Evolutionary conservation across 2,888 invertebrate species (phyloP), one percentile per base, ranked within the genome.

Genomic region (Cotesia congregata): DNA sequence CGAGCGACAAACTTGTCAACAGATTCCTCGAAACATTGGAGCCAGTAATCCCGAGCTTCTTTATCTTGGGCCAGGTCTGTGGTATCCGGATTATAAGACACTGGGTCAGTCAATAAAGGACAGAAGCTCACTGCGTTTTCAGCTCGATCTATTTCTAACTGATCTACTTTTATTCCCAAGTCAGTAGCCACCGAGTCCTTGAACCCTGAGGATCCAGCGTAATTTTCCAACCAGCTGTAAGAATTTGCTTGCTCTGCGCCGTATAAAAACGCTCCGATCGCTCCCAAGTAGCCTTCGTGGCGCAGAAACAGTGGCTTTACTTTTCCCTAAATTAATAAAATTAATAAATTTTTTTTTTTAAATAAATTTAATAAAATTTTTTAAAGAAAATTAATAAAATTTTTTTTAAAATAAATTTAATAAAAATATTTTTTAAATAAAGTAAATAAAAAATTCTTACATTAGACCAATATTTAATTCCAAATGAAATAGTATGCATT

Each of bases 1-100:
- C 95, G 94, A 81, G 92, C 92, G 38, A 96, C 94, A 90, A 96
- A 96, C 91, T 96, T 96, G 82, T 94, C 94, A 15, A 96, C 94
- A 83, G 97, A 94, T 81, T 94, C 94, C 88, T 96, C 95, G 87
- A 98, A 96, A 89, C 97, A 97, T 80, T 94, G 93, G 68, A 98
- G 92, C 98, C 98, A 99, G 90, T 98, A 98, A 69, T 92, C 91
- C 80, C 93, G 93, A 12, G 98, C 98, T 87, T 95, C 95, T 81
- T 92, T 91, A 89, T 98, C 97, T 84, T 93, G 92, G 78, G 95
- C 93, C 77, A 99, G 92, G 90, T 98, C 97, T 81, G 97, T 94
- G 41, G 97, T 97, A 89, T 99, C 98, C 0, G 98, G 97, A 88
- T 93, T 93, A 91, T 98, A 98, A 85, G 92, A 92, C 82, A 92